Base-by-base conservation (phyloP, 2,888 invertebrate species). In the Protula sp. region DNA sequence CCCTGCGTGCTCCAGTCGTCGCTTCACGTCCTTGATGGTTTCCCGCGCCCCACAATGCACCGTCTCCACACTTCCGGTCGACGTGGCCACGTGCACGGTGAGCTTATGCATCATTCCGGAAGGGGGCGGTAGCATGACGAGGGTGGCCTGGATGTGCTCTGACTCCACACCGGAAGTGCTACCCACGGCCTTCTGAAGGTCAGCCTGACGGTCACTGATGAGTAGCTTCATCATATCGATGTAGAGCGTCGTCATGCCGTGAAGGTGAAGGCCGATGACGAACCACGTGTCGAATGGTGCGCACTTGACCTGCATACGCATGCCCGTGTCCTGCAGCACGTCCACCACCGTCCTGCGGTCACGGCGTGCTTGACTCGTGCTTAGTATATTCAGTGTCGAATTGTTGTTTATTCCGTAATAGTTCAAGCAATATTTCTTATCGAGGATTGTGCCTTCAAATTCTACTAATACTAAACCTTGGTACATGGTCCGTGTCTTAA, bases 231-330 rank as follows among this genome's bases (percentile, higher is more conserved):
- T 72, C 24, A 73, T 60, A 60, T 76, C 73, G 9, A 76, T 70
- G 0, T 73, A 73, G 24, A 73, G 65, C 27, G 70, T 70, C 2
- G 71, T 70, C 29, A 71, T 57, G 9, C 74, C 74, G 62, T 75
- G 74, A 47, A 75, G 56, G 56, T 74, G 73, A 31, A 76, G 69
- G 4, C 73, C 74, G 2, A 73, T 68, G 3, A 73, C 67, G 45
- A 74, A 72, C 74, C 76, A 76, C 14, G 72, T 62, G 57, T 76
- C 76, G 65, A 69, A 72, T 56, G 29, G 30, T 26, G 5, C 47
- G 50, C 4, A 26, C 19, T 2, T 57, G 3, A 48, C 9, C 9
- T 48, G 22, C 9, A 48, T 48, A 14, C 9, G 9, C 5, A 4
- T 5, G 5, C 19, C 9, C 24, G 9, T 5, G 24, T 50, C 50